A percentile compares a stretch with the other conserved stretches of the same genome.
Evolutionary conservation across 2,113 vertebrate genomes (phyloP).

Genomic region (Excalfactoria chinensis): DNA sequence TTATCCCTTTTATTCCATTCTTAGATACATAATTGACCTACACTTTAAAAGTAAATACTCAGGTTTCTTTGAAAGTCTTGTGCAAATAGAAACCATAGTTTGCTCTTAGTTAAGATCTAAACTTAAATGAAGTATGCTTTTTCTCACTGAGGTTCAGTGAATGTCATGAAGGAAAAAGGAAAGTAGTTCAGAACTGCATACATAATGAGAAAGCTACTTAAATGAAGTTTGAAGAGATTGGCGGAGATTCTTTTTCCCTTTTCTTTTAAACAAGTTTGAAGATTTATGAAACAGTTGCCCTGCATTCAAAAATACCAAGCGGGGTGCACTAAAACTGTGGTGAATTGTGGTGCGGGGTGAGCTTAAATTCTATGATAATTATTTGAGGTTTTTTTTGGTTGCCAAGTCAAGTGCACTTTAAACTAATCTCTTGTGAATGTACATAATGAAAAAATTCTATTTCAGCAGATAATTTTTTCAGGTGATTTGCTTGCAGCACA

Average conservation of each 20-base stretch:
- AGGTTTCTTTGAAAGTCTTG: slow-evolving; percentile 23
- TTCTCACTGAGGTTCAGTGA: slow-evolving; percentile 17
- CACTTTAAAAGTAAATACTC: slow-evolving; percentile 26
- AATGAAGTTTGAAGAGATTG: slow-evolving; percentile 44
- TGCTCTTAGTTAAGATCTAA: slow-evolving; percentile 28
- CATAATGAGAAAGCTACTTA: slow-evolving; percentile 49
- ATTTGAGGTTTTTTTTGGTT: slow-evolving; percentile 41
- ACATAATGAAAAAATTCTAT: slow-evolving; percentile 43
- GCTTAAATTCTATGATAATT: slow-evolving; percentile 41
- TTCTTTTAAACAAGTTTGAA: background rate
- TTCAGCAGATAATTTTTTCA: slow-evolving; percentile 71
- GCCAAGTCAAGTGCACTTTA: slow-evolving; percentile 60
- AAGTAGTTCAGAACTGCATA: slow-evolving; percentile 20
- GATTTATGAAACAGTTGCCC: slow-evolving; percentile 1
- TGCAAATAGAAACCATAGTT: slow-evolving; percentile 42
- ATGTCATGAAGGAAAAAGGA: slow-evolving; percentile 37
- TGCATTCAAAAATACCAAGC: slow-evolving; percentile 42
- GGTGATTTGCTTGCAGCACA: slow-evolving; percentile 69
- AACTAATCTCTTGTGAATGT: slow-evolving; percentile 36
- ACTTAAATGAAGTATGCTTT: slow-evolving; percentile 39
- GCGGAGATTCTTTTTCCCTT: background rate
- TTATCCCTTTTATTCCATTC: background rate
- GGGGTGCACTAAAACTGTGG: background rate
- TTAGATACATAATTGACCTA: slow-evolving; percentile 17
- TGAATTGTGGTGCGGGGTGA: too few relatives aligned